Conservation (phyloP, 2,113 vertebrate genomes). For the Polypterus senegalus region DNA sequence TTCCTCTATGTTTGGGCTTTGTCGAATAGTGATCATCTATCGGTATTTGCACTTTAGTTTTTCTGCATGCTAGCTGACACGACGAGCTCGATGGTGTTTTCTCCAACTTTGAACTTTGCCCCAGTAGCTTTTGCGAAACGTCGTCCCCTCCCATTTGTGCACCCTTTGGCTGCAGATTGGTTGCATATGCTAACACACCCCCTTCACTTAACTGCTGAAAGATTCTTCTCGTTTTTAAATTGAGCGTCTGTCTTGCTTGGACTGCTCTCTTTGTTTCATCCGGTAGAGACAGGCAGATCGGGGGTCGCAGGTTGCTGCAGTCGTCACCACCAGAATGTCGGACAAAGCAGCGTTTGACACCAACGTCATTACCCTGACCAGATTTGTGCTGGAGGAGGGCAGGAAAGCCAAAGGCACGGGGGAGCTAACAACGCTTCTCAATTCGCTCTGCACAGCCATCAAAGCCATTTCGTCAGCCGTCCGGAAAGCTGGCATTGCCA, state of each 20-base stretch:
- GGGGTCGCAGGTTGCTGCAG: fast-evolving
- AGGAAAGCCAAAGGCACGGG: constrained; percentile 71
- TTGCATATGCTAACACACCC: constrained; percentile 29
- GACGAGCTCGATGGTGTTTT: too few species aligned
- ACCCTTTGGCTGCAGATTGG: constrained; percentile 31
- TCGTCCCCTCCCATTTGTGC: constrained; percentile 14
- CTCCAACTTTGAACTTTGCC: neutral
- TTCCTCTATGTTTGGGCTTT: too few species aligned
- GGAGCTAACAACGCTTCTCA: constrained; percentile 85
- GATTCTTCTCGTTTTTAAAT: too few species aligned
- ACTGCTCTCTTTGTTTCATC: too few species aligned
- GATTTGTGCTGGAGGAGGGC: constrained; percentile 86
- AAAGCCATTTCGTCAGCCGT: constrained; percentile 91
- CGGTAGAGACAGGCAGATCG: neutral
- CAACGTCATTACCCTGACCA: constrained; percentile 78
- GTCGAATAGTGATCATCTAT: too few species aligned
- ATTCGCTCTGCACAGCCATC: constrained; percentile 79
- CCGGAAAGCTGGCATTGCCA: constrained; percentile 85
- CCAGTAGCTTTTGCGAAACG: neutral
- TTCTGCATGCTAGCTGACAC: too few species aligned
- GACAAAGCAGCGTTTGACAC: constrained; percentile 75
- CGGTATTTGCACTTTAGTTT: too few species aligned
- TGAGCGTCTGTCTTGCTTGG: too few species aligned
- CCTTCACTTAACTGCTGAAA: constrained; percentile 26
- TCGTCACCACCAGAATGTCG: constrained; percentile 46